Base-by-base conservation (phyloP, 2,888 invertebrate species). In the Conops quadrifasciatus region DNA sequence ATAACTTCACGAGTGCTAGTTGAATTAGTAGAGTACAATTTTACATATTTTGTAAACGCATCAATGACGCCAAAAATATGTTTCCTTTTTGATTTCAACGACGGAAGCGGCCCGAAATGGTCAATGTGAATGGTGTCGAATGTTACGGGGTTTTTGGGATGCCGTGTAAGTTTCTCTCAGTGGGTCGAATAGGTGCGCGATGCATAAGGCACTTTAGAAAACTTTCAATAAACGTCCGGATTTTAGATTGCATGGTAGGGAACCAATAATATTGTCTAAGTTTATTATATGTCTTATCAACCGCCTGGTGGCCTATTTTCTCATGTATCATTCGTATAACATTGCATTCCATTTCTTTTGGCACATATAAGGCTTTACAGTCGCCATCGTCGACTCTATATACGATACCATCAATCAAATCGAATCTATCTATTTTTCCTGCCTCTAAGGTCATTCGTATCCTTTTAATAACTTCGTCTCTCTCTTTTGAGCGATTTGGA, bases 401-500 rank as follows among this genome's bases (percentile, higher is more conserved):
- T 13, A 59, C 59, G 16, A 59, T 5, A 19, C 59, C 59, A 13
- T 59, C n/a, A 19, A 28, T 16, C 16, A 59, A 59, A 11, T 59
- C 59, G 13, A 11, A 59, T 28, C 19, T 16, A 16, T 59, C 19
- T 30, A 59, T n/a, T 16, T 24, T 28, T 5, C 59, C 59, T 13
- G 3, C 21, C 21, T 59, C 59, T 59, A 59, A 59, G 24, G 15
- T 4, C 30, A 16, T 30, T 16, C 24, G 24, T 19, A 5, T 28
- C 21, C 21, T 21, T 59, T 30, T 59, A 15, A 59, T 30, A 7
- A 15, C 56, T 74, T 69, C 63, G 60, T 78, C 73, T 60, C 69
- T 73, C 66, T 78, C 72, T n/a, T n/a, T 53, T 78, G 58, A 45
- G 67, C 49, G 11, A 49, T 19, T 63, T 83, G 36, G 36, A 36